Percentiles rank a stretch among this genome's conserved stretches.
These are phyloP conservation scores for Zaprionus gabonicus DNA, from an alignment of 1,140 invertebrate species.

Conservation along the genomic window DNA sequence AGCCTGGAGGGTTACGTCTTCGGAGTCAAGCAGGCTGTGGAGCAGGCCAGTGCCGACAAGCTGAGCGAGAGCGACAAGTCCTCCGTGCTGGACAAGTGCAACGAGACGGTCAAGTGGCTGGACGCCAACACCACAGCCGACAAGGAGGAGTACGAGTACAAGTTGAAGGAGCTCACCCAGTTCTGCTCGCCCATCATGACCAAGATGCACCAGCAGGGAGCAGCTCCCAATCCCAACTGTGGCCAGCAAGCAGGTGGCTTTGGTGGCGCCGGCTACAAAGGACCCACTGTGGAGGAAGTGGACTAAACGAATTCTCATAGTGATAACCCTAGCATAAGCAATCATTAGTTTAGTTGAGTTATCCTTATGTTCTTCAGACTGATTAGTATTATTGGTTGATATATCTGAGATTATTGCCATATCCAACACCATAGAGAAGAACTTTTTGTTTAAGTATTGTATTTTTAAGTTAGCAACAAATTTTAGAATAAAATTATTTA, in stretches of 20 bases:
- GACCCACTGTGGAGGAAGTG: slow-evolving; percentile 90
- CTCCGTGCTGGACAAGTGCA: slow-evolving; percentile 86
- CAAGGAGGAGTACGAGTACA: slow-evolving; percentile 88
- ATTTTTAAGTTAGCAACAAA: slow-evolving; percentile 32
- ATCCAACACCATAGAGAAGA: background rate
- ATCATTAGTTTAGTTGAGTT: background rate
- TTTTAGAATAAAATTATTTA: too few relatives aligned
- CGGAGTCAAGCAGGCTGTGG: slow-evolving; percentile 87
- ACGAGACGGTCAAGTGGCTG: slow-evolving; percentile 87
- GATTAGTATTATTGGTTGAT: slow-evolving; percentile 27
- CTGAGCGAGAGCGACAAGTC: slow-evolving; percentile 87
- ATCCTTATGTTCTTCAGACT: slow-evolving; percentile 11
- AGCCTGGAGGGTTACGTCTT: slow-evolving; percentile 90
- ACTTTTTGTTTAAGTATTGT: slow-evolving; percentile 28
- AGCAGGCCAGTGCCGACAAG: slow-evolving; percentile 87
- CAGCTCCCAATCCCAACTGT: slow-evolving; percentile 76
- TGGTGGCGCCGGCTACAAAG: slow-evolving; percentile 70
- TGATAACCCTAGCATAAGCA: background rate
- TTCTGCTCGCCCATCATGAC: slow-evolving; percentile 86
- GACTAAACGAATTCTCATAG: slow-evolving; percentile 85
- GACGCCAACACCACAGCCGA: slow-evolving; percentile 87
- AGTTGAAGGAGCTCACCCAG: slow-evolving; percentile 86
- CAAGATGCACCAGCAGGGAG: slow-evolving; percentile 85
- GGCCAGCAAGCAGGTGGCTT: slow-evolving; percentile 85
- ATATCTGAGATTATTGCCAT: background rate